Conservation (phyloP, 2,797 vertebrate genomes). For the Meriones psammophilus region DNA sequence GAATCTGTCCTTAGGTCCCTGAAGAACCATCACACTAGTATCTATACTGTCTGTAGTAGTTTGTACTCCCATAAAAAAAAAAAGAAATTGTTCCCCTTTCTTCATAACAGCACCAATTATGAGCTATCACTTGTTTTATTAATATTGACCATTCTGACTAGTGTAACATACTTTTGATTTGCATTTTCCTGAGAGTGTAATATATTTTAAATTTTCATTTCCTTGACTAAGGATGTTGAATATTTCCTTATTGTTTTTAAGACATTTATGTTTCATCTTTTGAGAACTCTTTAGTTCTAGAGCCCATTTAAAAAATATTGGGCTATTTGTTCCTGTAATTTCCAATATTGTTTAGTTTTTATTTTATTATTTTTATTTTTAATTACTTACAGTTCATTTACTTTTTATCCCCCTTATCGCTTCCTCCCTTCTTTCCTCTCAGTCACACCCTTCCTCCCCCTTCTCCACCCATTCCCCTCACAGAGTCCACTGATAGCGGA, state of each 20-base stretch:
- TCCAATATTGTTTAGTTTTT: not conserved
- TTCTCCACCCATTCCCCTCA: too few relatives aligned
- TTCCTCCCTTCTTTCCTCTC: too few relatives aligned
- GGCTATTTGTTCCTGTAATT: not conserved
- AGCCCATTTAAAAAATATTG: not conserved
- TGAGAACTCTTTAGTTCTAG: not conserved
- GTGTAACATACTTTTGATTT: not conserved
- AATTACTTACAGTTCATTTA: too few relatives aligned
- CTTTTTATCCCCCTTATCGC: too few relatives aligned
- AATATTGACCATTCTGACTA: not conserved
- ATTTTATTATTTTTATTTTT: not conserved
- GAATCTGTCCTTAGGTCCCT: not conserved
- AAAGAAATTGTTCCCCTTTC: not conserved
- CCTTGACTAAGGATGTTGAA: not conserved
- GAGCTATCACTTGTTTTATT: not conserved
- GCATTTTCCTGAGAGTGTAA: not conserved
- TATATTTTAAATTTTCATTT: not conserved
- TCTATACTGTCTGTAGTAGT: not conserved
- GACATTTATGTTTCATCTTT: not conserved
- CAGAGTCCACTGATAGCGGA: too few relatives aligned
- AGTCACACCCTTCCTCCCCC: too few relatives aligned
- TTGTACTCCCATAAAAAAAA: not conserved
- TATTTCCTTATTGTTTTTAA: not conserved
- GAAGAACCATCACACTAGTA: not conserved
- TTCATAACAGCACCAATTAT: not conserved